Evolutionary conservation across 2,113 vertebrate species (phyloP).

Genomic region (Anarrhichthys ocellatus): DNA sequence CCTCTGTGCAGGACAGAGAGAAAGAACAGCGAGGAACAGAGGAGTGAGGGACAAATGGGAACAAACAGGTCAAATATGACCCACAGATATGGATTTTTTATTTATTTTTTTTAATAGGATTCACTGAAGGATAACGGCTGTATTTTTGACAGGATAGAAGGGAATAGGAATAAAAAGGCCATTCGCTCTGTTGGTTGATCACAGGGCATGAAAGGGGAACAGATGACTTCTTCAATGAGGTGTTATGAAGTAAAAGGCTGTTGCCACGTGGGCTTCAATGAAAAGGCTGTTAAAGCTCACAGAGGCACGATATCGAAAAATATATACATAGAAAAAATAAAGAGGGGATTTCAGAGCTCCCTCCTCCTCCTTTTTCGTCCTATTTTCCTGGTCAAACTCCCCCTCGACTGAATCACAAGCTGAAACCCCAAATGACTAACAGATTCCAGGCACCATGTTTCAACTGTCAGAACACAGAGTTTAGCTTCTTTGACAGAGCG

Average conservation of each 20-base stretch:
- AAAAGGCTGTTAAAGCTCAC: slow-evolving; percentile 51
- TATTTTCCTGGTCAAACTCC: slow-evolving; percentile 56
- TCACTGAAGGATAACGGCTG: slow-evolving; percentile 23
- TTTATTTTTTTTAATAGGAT: slow-evolving; percentile 3
- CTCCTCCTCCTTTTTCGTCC: slow-evolving; percentile 45
- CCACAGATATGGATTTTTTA: slow-evolving; percentile 14
- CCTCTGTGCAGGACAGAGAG: neutral
- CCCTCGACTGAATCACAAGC: slow-evolving; percentile 55
- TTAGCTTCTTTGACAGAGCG: slow-evolving; percentile 71
- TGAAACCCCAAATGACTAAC: slow-evolving; percentile 77
- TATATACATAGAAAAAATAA: slow-evolving; percentile 1
- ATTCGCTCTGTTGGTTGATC: slow-evolving; percentile 26
- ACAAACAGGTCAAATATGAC: slow-evolving; percentile 22
- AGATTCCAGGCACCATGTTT: slow-evolving; percentile 72
- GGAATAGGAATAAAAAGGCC: slow-evolving; percentile 8
- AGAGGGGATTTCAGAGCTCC: slow-evolving; percentile 55
- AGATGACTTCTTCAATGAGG: slow-evolving; percentile 26
- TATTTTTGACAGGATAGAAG: slow-evolving; percentile 30
- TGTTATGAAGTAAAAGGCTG: slow-evolving; percentile 31
- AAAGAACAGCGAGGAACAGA: slow-evolving; percentile 12
- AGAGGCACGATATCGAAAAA: slow-evolving; percentile 24
- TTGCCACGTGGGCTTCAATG: slow-evolving; percentile 36
- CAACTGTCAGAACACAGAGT: slow-evolving; percentile 63
- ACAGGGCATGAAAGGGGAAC: slow-evolving; percentile 20
- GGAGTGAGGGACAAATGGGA: slow-evolving; percentile 1